Conservation (phyloP, 2,797 vertebrate species). For the Tiaroga cobitis region DNA sequence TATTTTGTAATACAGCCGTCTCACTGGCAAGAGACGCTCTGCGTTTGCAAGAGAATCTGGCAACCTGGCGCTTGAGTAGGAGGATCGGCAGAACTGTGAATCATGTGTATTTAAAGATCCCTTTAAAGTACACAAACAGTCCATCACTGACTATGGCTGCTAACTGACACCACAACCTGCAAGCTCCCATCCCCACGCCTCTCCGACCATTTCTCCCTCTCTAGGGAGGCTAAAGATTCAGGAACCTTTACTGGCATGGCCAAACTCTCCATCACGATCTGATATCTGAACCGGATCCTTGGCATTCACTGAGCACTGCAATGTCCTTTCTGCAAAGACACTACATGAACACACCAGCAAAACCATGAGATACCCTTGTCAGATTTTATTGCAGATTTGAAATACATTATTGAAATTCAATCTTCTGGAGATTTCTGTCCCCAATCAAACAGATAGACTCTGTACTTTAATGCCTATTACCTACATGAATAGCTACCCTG, state of each 20-base stretch:
- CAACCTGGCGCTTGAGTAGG: slow-evolving; percentile 36
- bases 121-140: slow-evolving; percentile 28
- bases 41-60: slow-evolving; percentile 32
- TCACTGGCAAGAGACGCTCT: slow-evolving; percentile 30
- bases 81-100: slow-evolving; percentile 48
- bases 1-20: slow-evolving; percentile 39
- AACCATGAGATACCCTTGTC: neutral
- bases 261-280: slow-evolving; percentile 20
- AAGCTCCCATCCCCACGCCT: neutral
- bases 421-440: neutral
- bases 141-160: slow-evolving; percentile 12
- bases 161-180: slow-evolving; percentile 21
- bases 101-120: slow-evolving; percentile 38
- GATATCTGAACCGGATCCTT: slow-evolving; percentile 23
- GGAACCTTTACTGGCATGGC: slow-evolving; percentile 6
- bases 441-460: neutral
- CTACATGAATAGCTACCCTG: neutral
- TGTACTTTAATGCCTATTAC: neutral
- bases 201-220: slow-evolving; percentile 23
- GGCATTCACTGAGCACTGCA: neutral
- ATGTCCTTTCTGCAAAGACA: neutral
- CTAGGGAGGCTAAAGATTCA: slow-evolving; percentile 27
- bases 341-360: slow-evolving; percentile 1
- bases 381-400: neutral
- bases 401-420: slow-evolving; percentile 6